Evolutionary conservation across 2,888 invertebrate species (phyloP), one percentile per base, ranked within the genome.

Genomic region (Nebria salina): DNA sequence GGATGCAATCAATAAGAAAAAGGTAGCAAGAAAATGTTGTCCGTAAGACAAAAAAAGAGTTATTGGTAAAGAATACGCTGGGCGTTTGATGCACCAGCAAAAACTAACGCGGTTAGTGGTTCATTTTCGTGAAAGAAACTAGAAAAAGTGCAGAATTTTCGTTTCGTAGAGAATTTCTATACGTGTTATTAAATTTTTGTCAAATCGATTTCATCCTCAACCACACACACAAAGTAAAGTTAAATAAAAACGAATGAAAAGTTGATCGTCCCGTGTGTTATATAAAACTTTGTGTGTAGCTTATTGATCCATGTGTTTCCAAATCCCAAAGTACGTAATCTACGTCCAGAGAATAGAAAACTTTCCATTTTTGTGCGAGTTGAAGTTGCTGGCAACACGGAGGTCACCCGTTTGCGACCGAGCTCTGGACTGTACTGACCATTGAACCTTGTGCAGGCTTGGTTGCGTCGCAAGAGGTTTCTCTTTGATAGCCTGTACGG

Each of bases 301-400:
- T 41, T 78, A 78, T 78, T 78, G 78, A 78, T 78, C 78, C 72
- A 11, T 65, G 78, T 77, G 70, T 70, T 70, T 70, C 64, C 64
- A 77, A 77, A 77, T 77, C 78, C 78, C 73, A 78, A 78, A 78
- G 78, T 78, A 73, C 73, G 78, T 78, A 78, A 78, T 78, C 73
- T 78, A 73, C 78, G 72, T 78, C 72, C 65, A 65, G 73, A 78
- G 78, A 78, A 73, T 73, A 78, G 76, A 42, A 77, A 73, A 77
- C 78, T 78, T 78, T 78, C 78, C 73, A 78, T 78, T 78, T 78
- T 72, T 73, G 43, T 72, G 72, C 54, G 70, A 77, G 70, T 20
- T 54, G 54, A 54, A 54, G 54, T 54, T 54, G 54, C 8, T 13
- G 2, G 54, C 54, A 8, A 54, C 54, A 54, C 54, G 54, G 13